A percentile compares a stretch with the other conserved stretches of the same genome.
Conservation (phyloP, 2,797 vertebrate species). For the Schizopygopsis pylzovi region DNA sequence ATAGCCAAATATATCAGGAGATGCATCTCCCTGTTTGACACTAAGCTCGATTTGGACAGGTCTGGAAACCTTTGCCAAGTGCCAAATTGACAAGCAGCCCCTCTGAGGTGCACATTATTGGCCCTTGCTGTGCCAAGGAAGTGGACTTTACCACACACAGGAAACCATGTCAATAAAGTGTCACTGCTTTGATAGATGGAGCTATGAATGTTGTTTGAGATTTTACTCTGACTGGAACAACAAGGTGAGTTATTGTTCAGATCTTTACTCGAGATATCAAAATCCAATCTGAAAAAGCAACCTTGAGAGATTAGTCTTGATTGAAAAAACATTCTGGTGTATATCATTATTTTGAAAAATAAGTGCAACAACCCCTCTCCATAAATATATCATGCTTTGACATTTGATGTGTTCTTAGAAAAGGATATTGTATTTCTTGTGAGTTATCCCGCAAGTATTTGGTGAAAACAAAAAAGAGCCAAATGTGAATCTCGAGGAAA, state of each 20-base stretch:
- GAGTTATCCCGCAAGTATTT: slow-evolving; percentile 34
- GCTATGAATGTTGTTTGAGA: background rate
- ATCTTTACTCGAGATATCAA: slow-evolving; percentile 21
- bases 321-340: slow-evolving; percentile 40
- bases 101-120: slow-evolving; percentile 28
- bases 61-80: slow-evolving; percentile 36
- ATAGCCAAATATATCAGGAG: slow-evolving; percentile 31
- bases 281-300: slow-evolving; percentile 28
- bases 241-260: slow-evolving; percentile 14
- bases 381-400: slow-evolving; percentile 38
- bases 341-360: slow-evolving; percentile 24
- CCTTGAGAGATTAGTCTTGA: slow-evolving; percentile 27
- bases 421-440: slow-evolving; percentile 46
- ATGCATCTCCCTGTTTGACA: slow-evolving; percentile 22
- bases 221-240: background rate
- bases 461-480: slow-evolving; percentile 50
- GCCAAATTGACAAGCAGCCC: slow-evolving; percentile 35
- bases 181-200: slow-evolving; percentile 15
- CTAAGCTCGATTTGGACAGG: slow-evolving; percentile 27
- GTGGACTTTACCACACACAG: slow-evolving; percentile 14
- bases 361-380: slow-evolving; percentile 10
- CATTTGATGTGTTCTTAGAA: slow-evolving; percentile 53
- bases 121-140: background rate
- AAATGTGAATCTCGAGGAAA: slow-evolving; percentile 48
- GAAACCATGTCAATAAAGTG: slow-evolving; percentile 29